These are phyloP conservation scores for Plectrocnemia conspersa DNA, from an alignment of 1,140 invertebrate genomes.

Conservation along the genomic window DNA sequence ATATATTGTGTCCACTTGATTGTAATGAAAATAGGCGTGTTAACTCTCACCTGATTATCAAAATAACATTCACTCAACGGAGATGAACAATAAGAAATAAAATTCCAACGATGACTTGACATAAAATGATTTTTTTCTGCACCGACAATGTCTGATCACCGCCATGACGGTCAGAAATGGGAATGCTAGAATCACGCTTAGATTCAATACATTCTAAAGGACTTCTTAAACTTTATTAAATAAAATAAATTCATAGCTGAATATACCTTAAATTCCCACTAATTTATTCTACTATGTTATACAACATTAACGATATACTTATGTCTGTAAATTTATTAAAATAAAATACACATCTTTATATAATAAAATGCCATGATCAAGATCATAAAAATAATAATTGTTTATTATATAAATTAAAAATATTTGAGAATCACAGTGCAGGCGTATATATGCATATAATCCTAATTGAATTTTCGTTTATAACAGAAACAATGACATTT, in stretches of 20 bases:
- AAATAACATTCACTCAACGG: conserved; percentile 11
- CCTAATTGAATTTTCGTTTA: conserved; percentile 31
- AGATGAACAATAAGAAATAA: conserved; percentile 18
- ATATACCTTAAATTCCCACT: too few relatives aligned
- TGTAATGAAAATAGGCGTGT: conserved; percentile 15
- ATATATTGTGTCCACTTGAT: too few relatives aligned
- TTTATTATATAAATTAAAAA: too few relatives aligned
- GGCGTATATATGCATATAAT: conserved; percentile 24
- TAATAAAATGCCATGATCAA: too few relatives aligned
- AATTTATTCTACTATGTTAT: too few relatives aligned
- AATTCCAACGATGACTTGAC: conserved; percentile 25
- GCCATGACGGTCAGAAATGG: conserved; percentile 2
- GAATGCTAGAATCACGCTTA: conserved; percentile 6
- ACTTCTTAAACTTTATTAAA: conserved; percentile 1
- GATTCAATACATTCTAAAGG: background rate
- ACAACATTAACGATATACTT: too few relatives aligned
- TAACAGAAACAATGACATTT: conserved; percentile 35
- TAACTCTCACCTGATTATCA: conserved; percentile 8
- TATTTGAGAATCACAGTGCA: background rate
- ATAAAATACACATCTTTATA: too few relatives aligned
- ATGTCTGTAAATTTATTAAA: too few relatives aligned
- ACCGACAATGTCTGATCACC: conserved; percentile 8
- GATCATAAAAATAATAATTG: too few relatives aligned
- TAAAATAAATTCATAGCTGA: too few relatives aligned
- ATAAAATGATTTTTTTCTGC: conserved; percentile 7